phyloP scores from a whole-genome alignment of 2,113 vertebrate species.

The Rhegmatorhina hoffmannsi region DNA sequence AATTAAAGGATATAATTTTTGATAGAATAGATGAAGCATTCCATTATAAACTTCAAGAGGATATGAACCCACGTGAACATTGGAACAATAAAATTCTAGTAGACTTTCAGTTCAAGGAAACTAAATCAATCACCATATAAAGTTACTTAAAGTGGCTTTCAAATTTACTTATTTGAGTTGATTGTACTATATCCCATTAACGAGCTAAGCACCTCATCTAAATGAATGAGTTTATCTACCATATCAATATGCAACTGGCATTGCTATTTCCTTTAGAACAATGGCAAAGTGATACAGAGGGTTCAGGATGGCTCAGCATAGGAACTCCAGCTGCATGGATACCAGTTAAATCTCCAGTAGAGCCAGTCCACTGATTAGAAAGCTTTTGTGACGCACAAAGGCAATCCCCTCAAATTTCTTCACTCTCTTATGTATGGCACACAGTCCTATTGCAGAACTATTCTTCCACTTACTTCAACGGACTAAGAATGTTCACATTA shows the following conservation, averaged over 20 bases:
- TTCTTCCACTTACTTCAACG: neutral
- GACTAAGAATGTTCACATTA: neutral
- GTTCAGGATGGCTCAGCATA: neutral
- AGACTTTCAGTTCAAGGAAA: neutral
- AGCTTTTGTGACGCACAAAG: neutral
- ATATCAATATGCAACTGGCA: neutral
- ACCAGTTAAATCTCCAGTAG: neutral
- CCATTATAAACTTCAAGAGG: neutral
- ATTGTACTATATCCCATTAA: neutral
- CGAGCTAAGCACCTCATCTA: neutral
- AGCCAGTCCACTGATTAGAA: neutral
- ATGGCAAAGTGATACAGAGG: neutral
- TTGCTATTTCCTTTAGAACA: neutral
- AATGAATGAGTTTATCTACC: neutral
- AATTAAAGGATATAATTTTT: neutral
- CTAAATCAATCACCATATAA: neutral
- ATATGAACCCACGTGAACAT: neutral
- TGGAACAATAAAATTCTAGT: neutral
- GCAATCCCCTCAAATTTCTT: neutral
- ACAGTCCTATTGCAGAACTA: neutral
- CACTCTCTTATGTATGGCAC: neutral
- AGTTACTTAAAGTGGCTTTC: neutral
- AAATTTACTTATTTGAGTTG: neutral
- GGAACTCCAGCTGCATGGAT: neutral
- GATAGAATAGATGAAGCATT: neutral